Conservation (phyloP, 1,140 invertebrate species). For the Gonatopus flavifemur region DNA sequence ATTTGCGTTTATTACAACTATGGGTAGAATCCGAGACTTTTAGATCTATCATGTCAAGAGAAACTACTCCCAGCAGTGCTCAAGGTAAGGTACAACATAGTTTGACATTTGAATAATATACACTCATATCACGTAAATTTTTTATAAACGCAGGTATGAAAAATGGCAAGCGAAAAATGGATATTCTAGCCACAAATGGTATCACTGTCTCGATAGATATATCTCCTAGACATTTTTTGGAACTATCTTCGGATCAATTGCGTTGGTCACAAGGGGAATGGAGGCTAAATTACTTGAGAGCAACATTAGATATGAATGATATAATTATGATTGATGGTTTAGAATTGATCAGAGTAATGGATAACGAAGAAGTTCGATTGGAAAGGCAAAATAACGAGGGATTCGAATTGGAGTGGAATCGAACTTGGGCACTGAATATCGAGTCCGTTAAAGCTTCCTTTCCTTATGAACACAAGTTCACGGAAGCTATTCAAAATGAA, state of each 20-base stretch:
- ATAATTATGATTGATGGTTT: slow-evolving; percentile 76
- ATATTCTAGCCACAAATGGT: slow-evolving; percentile 47
- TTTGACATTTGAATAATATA: neutral
- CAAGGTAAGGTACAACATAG: neutral
- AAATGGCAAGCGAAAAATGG: slow-evolving; percentile 32
- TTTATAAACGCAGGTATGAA: slow-evolving; percentile 13
- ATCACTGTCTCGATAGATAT: slow-evolving; percentile 50
- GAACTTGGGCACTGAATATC: slow-evolving; percentile 72
- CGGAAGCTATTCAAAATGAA: slow-evolving; percentile 89
- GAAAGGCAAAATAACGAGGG: slow-evolving; percentile 74
- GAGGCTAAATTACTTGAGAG: slow-evolving; percentile 46
- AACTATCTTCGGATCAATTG: slow-evolving; percentile 50
- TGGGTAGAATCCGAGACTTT: slow-evolving; percentile 52
- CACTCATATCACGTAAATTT: neutral
- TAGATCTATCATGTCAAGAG: slow-evolving; percentile 32
- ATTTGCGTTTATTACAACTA: slow-evolving; percentile 49
- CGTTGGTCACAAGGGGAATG: slow-evolving; percentile 51
- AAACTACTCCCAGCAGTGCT: slow-evolving; percentile 15
- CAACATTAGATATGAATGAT: slow-evolving; percentile 72
- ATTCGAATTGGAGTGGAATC: slow-evolving; percentile 71
- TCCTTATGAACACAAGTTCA: slow-evolving; percentile 92
- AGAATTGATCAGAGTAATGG: slow-evolving; percentile 60
- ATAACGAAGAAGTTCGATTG: slow-evolving; percentile 65
- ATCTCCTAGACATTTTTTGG: slow-evolving; percentile 49
- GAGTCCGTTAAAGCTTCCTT: slow-evolving; percentile 77